Evolutionary conservation across 1,140 invertebrate species (phyloP), one percentile per base, ranked within the genome.

Genomic region (Philotrypesis tridentata): DNA sequence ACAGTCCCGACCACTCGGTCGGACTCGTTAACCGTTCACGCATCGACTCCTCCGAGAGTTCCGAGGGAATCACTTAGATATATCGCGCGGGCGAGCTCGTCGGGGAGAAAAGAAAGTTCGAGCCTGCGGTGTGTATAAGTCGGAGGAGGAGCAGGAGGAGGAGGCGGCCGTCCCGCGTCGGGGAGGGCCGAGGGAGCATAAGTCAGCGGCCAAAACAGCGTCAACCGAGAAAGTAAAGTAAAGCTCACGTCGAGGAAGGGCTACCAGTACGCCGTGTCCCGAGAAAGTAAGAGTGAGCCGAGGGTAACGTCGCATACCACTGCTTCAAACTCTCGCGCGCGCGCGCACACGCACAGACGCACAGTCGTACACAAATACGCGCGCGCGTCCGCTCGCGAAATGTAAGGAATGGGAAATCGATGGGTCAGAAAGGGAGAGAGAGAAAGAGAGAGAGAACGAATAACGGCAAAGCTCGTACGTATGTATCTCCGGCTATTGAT

Each of bases 401-500:
- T 27, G 43, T 55, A 27, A 68, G 74, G 27, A 43, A 80, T 77
- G 84, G 43, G 81, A 76, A 85, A 89, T 90, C 86, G 87, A 89
- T 89, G 85, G 61, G 85, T 81, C 86, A 88, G 85, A 88, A 85
- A 86, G 84, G 79, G 33, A 37, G 14, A 3, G 5, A 60, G 14
- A 5, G 55, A 60, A n/a, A 60, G n/a, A n/a, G n/a, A n/a, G 60
- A 61, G n/a, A 11, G 60, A 43, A 79, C 29, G 14, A 17, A 12
- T 8, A 3, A 61, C 21, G 61, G 61, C 17, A 77, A 29, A 40
- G 37, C 37, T 23, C 60, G 25, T 55, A 25, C 21, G 63, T 55
- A 70, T 29, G 40, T 55, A 70, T 67, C 37, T 70, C n/a, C 37
- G 23, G 21, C 17, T 78, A 68, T 78, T 31, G 76, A 76, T 76